These are phyloP conservation scores for Eleginops maclovinus DNA, from an alignment of 2,113 vertebrate species.

Conservation along the genomic window DNA sequence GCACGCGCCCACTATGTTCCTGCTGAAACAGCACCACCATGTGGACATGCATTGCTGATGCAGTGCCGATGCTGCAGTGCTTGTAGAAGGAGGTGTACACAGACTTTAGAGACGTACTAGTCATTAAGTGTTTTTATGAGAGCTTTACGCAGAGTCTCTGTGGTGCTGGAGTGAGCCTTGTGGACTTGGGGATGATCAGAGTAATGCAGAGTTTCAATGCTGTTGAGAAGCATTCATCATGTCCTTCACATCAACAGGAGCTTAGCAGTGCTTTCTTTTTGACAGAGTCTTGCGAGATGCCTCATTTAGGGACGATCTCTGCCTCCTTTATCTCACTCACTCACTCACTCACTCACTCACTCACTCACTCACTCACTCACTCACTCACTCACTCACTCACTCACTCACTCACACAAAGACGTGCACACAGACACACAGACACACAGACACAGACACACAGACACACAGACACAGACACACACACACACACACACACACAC, in stretches of 20 bases:
- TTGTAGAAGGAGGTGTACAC: conserved; percentile 62
- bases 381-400: conserved; percentile 12
- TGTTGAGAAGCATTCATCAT: conserved; percentile 70
- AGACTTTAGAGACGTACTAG: conserved; percentile 73
- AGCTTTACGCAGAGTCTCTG: conserved; percentile 51
- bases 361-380: conserved; percentile 8
- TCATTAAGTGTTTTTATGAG: conserved; percentile 71
- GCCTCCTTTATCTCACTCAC: conserved; percentile 54
- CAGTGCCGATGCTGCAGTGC: conserved; percentile 69
- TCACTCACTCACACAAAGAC: conserved; percentile 36
- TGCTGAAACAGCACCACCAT: conserved; percentile 66
- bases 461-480: neutral
- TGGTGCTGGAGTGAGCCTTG: conserved; percentile 63
- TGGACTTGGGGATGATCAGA: conserved; percentile 69
- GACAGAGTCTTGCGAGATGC: conserved; percentile 71
- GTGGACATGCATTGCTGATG: conserved; percentile 74
- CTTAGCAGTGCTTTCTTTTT: conserved; percentile 78
- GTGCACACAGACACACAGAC: conserved; percentile 12
- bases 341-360: neutral
- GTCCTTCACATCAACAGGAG: conserved; percentile 82
- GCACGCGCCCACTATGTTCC: conserved; percentile 53
- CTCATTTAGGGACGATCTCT: conserved; percentile 44
- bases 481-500: neutral
- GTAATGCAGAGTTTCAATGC: conserved; percentile 72
- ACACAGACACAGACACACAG: too few species aligned